Evolutionary conservation across 2,113 vertebrate species (phyloP), one percentile per base, ranked within the genome.

Genomic region (Ictalurus furcatus): DNA sequence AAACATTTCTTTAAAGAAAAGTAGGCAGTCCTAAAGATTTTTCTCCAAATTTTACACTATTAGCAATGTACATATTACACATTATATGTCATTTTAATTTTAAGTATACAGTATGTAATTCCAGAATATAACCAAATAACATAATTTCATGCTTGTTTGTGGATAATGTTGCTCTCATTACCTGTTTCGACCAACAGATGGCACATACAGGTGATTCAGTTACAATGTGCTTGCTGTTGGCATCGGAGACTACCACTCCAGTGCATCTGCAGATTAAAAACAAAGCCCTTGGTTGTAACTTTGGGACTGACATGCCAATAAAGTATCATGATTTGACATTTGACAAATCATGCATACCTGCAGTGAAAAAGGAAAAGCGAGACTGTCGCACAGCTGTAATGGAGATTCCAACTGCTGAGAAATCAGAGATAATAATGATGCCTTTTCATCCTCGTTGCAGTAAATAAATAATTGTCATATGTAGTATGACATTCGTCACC

Each of bases 181-280:
- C 90, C 89, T 90, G 84, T 90, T 90, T 67, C 86, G 59, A 73
- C 88, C 90, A 93, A 93, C 80, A 92, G 90, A 91, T 91, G 91
- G 88, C 89, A 90, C 61, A 92, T 89, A 48, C n/a, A 80, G 76
- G 82, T 92, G 21, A 67, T 71, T 90, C 48, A 63, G 56, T 86
- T 56, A 30, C 48, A 74, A 71, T 74, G 58, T 85, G 56, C 9
- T 3, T 76, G 19, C 25, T 37, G 16, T 65, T 71, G 30, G 12
- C 67, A n/a, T 19, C 28, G 16, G n/a, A 56, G 61, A 48, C 59
- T 63, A 74, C 44, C 76, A 85, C 52, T 82, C 23, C 52, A 19
- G 28, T 84, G 48, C 23, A 80, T 87, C 73, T 90, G 69, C 54
- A 84, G 59, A 48, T 58, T 79, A 61, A 21, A 23, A 76, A 85